These are phyloP conservation scores for Otolemur garnettii DNA, from an alignment of 2,113 vertebrate genomes.

Conservation along the genomic window DNA sequence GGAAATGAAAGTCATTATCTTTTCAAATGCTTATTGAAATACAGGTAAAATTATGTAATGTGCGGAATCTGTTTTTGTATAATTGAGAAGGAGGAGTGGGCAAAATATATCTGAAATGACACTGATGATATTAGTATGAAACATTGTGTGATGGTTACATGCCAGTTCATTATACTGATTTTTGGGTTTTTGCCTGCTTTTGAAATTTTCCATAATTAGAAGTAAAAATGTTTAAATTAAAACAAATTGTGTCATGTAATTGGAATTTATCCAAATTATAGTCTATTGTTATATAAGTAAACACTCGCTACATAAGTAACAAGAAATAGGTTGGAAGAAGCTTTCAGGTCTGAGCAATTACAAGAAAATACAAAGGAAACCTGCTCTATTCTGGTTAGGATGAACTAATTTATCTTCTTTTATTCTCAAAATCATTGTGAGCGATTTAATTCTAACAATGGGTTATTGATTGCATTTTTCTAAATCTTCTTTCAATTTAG, in stretches of 20 bases:
- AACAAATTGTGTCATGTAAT: background rate
- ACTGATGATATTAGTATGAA: background rate
- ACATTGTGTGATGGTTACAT: background rate
- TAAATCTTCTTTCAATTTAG: conserved; percentile 22
- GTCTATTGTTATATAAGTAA: background rate
- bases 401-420: background rate
- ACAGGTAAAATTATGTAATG: background rate
- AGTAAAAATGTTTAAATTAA: background rate
- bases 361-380: conserved; percentile 1
- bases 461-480: background rate
- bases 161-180: background rate
- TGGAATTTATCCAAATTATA: background rate
- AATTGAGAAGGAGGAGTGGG: background rate
- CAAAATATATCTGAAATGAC: background rate
- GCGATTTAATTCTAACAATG: conserved; percentile 5
- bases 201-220: conserved; percentile 12
- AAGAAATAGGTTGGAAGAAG: background rate
- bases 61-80: background rate
- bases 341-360: background rate
- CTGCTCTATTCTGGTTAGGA: background rate
- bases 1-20: background rate
- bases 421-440: background rate
- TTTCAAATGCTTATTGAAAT: conserved; percentile 12
- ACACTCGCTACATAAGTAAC: background rate
- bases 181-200: background rate